A percentile compares a stretch with the other conserved stretches of the same genome.
These are phyloP conservation scores for Piprites chloris DNA, from an alignment of 2,113 vertebrate species.

Conservation along the genomic window DNA sequence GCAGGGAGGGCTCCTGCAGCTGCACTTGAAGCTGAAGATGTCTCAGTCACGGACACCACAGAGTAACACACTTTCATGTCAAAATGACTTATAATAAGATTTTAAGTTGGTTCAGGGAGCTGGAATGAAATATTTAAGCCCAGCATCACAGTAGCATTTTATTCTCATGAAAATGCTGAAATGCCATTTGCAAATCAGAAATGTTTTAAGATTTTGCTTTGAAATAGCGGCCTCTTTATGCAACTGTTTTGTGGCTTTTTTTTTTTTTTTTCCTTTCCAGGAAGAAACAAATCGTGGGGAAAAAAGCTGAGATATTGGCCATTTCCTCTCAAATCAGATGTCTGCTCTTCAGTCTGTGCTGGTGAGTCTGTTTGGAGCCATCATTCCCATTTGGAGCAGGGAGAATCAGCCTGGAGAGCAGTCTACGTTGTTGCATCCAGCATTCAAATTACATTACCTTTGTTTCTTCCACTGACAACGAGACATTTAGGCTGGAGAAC, in stretches of 20 bases:
- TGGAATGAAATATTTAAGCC: slow-evolving; percentile 59
- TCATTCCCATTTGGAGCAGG: not conserved
- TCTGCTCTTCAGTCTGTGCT: not conserved
- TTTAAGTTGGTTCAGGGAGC: slow-evolving; percentile 43
- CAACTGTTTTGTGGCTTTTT: not conserved
- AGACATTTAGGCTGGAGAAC: slow-evolving; percentile 37
- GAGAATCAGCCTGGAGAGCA: not conserved
- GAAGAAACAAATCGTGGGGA: not conserved
- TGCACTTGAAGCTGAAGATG: not conserved
- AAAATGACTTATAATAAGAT: slow-evolving; percentile 11
- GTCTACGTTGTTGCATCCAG: not conserved
- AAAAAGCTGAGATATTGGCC: not conserved
- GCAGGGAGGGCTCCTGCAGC: slow-evolving; percentile 27
- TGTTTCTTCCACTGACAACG: not conserved
- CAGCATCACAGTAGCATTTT: slow-evolving; percentile 23
- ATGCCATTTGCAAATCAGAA: slow-evolving; percentile 37
- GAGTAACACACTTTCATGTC: slow-evolving; percentile 15
- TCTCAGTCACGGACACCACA: not conserved
- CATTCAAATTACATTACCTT: slow-evolving; percentile 40
- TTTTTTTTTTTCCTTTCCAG: not conserved
- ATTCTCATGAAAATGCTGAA: slow-evolving; percentile 35
- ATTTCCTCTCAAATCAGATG: not conserved
- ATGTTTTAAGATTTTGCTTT: slow-evolving; percentile 22
- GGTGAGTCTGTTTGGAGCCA: not conserved
- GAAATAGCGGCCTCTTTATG: not conserved